These are phyloP conservation scores for Eulemur rubriventer DNA, from an alignment of 2,797 vertebrate genomes.

Conservation along the genomic window DNA sequence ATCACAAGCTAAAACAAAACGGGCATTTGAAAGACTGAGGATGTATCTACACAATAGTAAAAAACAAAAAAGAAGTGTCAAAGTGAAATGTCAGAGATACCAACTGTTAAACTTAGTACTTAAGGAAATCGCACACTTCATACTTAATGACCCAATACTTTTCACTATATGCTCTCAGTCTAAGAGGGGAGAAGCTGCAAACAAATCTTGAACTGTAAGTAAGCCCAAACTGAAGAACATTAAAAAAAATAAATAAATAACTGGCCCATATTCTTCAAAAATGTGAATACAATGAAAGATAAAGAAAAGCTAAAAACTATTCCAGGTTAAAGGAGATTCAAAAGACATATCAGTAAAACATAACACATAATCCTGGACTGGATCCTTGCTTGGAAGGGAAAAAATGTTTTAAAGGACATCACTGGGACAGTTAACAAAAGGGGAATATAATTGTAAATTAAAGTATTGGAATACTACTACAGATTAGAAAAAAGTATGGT, in stretches of 20 bases:
- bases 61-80: no score
- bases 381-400: not conserved
- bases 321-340: conserved; percentile 15
- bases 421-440: not conserved
- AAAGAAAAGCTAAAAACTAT: conserved; percentile 1
- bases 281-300: not conserved
- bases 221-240: conserved; percentile 6
- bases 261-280: conserved; percentile 21
- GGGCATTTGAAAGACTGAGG: no score
- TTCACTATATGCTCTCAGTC: not conserved
- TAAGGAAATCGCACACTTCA: no score
- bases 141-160: not conserved
- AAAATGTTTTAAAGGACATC: not conserved
- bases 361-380: not conserved
- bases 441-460: not conserved
- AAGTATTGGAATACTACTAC: not conserved
- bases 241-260: not conserved
- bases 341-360: not conserved
- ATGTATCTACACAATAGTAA: no score
- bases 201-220: not conserved
- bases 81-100: no score
- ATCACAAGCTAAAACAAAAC: no score
- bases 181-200: not conserved
- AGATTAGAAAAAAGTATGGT: not conserved
- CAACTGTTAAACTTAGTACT: no score